phyloP scores from a whole-genome alignment of 2,113 vertebrate species.

The Pantherophis guttatus region DNA sequence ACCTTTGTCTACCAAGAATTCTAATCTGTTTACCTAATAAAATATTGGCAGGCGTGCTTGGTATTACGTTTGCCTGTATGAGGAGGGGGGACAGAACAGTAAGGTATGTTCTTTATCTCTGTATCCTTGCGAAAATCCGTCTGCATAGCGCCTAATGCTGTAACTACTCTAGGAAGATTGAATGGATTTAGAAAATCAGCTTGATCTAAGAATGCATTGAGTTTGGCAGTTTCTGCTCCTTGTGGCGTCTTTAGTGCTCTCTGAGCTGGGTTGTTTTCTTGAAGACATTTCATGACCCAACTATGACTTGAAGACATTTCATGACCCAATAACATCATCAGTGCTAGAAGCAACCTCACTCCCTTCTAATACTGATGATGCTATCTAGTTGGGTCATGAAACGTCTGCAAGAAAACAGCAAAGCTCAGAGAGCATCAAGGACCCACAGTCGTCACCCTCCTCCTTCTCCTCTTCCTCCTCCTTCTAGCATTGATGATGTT shows the following conservation, averaged over 20 bases:
- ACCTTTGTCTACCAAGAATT: too few relatives aligned
- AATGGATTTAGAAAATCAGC: not conserved
- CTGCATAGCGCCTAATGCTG: not conserved
- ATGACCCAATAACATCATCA: not conserved
- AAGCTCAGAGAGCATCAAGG: too few relatives aligned
- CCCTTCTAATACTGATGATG: not conserved
- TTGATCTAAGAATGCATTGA: not conserved
- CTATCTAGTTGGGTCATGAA: too few relatives aligned
- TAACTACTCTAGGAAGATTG: not conserved
- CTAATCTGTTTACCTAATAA: too few relatives aligned
- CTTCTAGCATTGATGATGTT: too few relatives aligned
- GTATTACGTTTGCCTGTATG: too few relatives aligned
- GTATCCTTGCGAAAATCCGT: not conserved
- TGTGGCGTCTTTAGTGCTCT: not conserved
- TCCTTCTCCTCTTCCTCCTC: too few relatives aligned
- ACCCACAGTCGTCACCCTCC: too few relatives aligned
- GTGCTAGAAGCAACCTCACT: not conserved
- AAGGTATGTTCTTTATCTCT: not conserved
- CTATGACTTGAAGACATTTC: not conserved
- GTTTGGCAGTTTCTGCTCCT: not conserved
- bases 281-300: not conserved
- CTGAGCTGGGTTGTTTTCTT: not conserved
- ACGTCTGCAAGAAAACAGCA: too few relatives aligned
- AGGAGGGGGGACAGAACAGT: not conserved
- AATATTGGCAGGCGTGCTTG: too few relatives aligned